Conservation (phyloP, 2,797 vertebrate species). For the Artibeus lituratus region DNA sequence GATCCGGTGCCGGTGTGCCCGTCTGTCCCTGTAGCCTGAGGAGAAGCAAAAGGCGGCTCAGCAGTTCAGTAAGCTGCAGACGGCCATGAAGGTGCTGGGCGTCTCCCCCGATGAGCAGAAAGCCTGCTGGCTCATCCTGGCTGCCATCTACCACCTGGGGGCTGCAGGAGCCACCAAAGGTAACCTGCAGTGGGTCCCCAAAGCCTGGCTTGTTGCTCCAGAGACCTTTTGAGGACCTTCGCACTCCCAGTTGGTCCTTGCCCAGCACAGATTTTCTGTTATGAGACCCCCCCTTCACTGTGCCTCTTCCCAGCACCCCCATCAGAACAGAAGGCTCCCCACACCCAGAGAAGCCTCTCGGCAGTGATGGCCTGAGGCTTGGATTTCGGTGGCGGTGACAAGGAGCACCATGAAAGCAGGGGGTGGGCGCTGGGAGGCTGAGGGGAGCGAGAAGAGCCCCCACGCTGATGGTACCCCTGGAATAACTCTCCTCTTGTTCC, state of each 20-base stretch:
- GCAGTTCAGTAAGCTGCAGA: constrained; percentile 96
- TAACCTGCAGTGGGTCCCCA: constrained; percentile 66
- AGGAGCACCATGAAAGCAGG: neutral
- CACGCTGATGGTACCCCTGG: neutral
- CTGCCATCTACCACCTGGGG: constrained; percentile 95
- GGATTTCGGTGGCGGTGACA: neutral
- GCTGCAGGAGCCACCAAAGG: constrained; percentile 97
- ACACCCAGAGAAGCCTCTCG: neutral
- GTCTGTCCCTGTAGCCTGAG: constrained; percentile 84
- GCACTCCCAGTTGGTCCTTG: neutral
- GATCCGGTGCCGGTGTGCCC: rapidly evolving
- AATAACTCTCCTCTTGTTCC: constrained; percentile 71
- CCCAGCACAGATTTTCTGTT: neutral
- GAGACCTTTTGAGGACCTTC: neutral
- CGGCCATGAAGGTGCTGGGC: constrained; percentile 96
- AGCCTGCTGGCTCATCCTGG: constrained; percentile 94
- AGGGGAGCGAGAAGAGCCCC: neutral
- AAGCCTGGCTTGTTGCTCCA: neutral
- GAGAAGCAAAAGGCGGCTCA: constrained; percentile 95
- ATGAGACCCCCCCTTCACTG: neutral
- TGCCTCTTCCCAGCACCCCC: neutral
- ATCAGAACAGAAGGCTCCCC: neutral
- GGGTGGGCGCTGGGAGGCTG: neutral
- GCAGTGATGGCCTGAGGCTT: neutral
- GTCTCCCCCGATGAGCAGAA: constrained; percentile 94